Evolutionary conservation across 2,113 vertebrate genomes (phyloP).

Genomic region (Eidolon helvum): DNA sequence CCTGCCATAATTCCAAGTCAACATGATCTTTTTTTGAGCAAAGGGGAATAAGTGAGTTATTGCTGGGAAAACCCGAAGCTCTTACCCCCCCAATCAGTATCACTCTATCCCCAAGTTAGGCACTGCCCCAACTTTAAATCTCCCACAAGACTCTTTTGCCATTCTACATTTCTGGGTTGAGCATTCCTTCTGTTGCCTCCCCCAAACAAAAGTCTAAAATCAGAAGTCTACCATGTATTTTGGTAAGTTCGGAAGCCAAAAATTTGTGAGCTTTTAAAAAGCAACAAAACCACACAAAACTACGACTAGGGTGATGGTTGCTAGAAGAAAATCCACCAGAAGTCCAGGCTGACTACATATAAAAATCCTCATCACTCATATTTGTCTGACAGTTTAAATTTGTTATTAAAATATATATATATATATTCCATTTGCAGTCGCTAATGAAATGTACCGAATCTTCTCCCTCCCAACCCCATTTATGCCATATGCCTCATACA

Average conservation of each 20-base stretch:
- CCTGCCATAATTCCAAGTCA: neutral
- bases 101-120: neutral
- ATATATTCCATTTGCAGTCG: slow-evolving; percentile 49
- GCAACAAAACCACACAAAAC: neutral
- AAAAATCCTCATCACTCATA: neutral
- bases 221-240: neutral
- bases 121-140: neutral
- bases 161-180: neutral
- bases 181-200: neutral
- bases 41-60: accelerated
- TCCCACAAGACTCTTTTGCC: neutral
- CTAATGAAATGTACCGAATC: slow-evolving; percentile 6
- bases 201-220: neutral
- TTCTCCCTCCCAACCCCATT: neutral
- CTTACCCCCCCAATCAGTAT: neutral
- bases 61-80: slow-evolving; percentile 30
- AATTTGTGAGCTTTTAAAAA: neutral
- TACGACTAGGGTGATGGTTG: neutral
- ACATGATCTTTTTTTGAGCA: neutral
- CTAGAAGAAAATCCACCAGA: slow-evolving; percentile 13
- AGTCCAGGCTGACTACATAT: neutral
- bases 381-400: slow-evolving; percentile 67
- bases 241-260: neutral
- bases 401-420: slow-evolving; percentile 73
- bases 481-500: neutral